These are phyloP conservation scores for Vireo altiloquus DNA, from an alignment of 2,113 vertebrate genomes.

Conservation along the genomic window DNA sequence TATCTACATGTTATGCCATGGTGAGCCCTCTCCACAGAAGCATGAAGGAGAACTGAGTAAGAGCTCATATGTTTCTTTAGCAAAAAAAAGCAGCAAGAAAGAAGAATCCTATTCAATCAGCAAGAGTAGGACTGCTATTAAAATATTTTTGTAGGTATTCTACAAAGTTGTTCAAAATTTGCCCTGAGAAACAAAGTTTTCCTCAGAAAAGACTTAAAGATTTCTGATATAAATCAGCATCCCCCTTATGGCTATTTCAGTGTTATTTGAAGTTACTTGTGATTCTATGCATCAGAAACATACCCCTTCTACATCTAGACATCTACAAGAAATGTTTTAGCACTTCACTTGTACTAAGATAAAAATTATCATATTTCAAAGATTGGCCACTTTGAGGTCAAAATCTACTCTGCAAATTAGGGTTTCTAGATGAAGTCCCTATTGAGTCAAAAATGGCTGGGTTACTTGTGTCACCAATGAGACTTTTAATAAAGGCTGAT, in stretches of 20 bases:
- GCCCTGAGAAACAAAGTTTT: slow-evolving; percentile 2
- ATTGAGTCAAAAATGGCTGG: neutral
- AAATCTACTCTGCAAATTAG: neutral
- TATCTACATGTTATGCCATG: neutral
- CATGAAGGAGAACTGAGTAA: neutral
- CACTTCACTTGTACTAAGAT: neutral
- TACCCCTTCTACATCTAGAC: neutral
- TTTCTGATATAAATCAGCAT: neutral
- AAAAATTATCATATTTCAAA: neutral
- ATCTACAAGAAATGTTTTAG: neutral
- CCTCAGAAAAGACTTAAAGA: neutral
- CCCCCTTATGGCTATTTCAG: neutral
- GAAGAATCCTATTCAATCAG: neutral
- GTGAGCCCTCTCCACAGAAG: neutral
- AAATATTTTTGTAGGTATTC: neutral
- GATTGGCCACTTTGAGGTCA: neutral
- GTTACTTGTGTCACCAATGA: neutral
- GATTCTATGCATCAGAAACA: neutral
- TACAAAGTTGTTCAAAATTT: neutral
- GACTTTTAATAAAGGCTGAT: neutral
- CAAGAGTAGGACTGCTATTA: neutral
- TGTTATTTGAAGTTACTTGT: neutral
- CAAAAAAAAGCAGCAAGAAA: neutral
- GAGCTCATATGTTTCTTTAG: neutral
- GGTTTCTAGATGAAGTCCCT: neutral